phyloP scores from a whole-genome alignment of 2,888 invertebrate genomes.

The Trissonchulus latispiculum region DNA sequence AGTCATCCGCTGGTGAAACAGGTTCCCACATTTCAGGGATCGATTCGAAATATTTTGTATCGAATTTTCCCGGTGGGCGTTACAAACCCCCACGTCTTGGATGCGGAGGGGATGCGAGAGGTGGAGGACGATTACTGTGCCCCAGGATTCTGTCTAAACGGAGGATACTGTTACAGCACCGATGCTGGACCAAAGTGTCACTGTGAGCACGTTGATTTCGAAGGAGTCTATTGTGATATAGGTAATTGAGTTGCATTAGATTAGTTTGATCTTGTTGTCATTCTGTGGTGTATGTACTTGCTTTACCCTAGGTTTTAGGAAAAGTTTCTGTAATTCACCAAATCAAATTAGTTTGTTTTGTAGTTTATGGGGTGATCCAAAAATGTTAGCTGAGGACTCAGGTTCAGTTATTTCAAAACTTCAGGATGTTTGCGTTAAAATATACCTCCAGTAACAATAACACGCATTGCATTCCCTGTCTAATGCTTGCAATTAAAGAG shows the following conservation, averaged over 20 bases:
- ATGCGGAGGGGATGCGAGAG: constrained; percentile 50
- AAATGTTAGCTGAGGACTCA: no score
- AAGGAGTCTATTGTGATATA: constrained; percentile 86
- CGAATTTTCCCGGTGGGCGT: constrained; percentile 62
- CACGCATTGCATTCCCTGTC: no score
- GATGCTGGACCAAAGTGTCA: constrained; percentile 90
- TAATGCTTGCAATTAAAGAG: no score
- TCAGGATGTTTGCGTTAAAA: no score
- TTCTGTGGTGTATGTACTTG: no score
- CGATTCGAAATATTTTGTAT: constrained; percentile 73
- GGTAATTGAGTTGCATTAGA: constrained; percentile 52
- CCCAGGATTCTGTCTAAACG: constrained; percentile 72
- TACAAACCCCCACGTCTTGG: constrained; percentile 67
- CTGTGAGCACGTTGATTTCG: constrained; percentile 80
- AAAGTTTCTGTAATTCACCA: no score
- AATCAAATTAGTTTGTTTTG: no score
- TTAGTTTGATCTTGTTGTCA: no score
- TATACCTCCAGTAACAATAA: no score
- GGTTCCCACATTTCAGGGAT: constrained; percentile 52
- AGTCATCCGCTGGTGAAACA: constrained; percentile 38
- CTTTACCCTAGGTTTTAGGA: no score
- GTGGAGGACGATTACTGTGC: constrained; percentile 58
- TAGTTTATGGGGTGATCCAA: no score
- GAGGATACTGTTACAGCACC: constrained; percentile 87
- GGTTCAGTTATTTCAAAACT: no score